phyloP scores from a whole-genome alignment of 2,797 vertebrate species.

The Apogon talboti region DNA sequence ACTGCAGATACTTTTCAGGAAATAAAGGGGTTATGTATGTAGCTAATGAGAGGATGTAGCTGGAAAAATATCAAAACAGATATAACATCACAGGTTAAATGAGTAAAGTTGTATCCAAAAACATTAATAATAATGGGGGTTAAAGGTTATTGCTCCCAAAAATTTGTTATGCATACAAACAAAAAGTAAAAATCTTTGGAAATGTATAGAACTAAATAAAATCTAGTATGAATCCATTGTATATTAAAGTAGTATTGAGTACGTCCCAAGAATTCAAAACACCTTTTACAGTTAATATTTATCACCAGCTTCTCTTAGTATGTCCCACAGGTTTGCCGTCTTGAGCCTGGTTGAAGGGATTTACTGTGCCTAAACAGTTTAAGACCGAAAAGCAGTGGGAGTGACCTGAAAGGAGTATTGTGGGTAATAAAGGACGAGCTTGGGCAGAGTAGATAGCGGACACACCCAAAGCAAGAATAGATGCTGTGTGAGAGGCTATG shows the following conservation, averaged over 20 bases:
- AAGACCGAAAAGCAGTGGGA: slow-evolving; percentile 24
- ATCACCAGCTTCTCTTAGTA: no score
- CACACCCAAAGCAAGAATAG: slow-evolving; percentile 71
- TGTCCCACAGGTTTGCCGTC: neutral
- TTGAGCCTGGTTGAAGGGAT: neutral
- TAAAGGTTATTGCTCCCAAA: no score
- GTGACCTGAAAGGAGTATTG: slow-evolving; percentile 45
- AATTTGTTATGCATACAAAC: no score
- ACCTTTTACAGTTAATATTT: no score
- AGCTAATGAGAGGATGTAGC: neutral
- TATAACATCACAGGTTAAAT: neutral
- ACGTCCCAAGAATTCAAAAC: neutral
- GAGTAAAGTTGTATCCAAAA: neutral
- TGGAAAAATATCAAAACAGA: neutral
- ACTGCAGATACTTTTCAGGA: slow-evolving; percentile 32
- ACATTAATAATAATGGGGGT: no score
- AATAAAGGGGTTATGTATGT: slow-evolving; percentile 9
- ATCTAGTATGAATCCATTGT: slow-evolving; percentile 4
- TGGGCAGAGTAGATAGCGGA: slow-evolving; percentile 29
- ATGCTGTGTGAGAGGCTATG: slow-evolving; percentile 30
- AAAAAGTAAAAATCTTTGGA: no score
- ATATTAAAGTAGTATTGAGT: slow-evolving; percentile 1
- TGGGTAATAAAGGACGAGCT: slow-evolving; percentile 31
- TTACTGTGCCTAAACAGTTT: slow-evolving; percentile 11
- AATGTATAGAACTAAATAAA: neutral